Evolutionary conservation across 1,140 invertebrate species (phyloP), one percentile per base, ranked within the genome.

Genomic region (Sminthurinus signatus): DNA sequence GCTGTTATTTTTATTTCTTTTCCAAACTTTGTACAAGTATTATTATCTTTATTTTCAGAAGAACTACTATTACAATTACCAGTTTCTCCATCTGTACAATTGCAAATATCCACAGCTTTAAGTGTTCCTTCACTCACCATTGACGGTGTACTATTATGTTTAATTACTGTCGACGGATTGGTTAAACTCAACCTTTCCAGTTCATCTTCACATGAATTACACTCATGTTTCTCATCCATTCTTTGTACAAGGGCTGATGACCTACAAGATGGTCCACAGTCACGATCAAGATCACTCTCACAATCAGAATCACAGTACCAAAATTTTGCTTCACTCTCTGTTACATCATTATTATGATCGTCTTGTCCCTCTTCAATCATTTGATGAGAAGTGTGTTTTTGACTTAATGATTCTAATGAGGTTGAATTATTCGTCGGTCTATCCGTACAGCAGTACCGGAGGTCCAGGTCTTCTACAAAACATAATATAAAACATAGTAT

Each of bases 331-430:
- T 71, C 70, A 42, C n/a, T 54, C 21, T 65, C 70, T 36, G 27
- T 54, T 15, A 23, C 31, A 21, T 57, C 23, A 14, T 32, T 19
- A 57, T 14, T 31, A 57, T 19, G n/a, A 57, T 17, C 23, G n/a
- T 57, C 25, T n/a, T 15, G 29, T 15, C 42, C 58, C 48, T 67
- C 27, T 59, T 61, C 19, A 15, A 4, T 72, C 52, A 62, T 62
- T 62, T 32, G 66, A 42, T 67, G 50, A 27, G 58, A 59, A 10
- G 50, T 63, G 36, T 68, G 74, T 84, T 77, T 68, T 84, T 81
- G 78, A 10, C 86, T 85, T 69, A 88, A 77, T 73, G 86, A 88
- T 75, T 88, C 86, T 1, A 86, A 84, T 1, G 86, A 87, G 12
- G 84, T 83, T 46, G 84, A 85, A 51, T 74, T 75, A 58, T 67